phyloP scores from a whole-genome alignment of 2,888 invertebrate species.

The Synergus gifuensis region DNA sequence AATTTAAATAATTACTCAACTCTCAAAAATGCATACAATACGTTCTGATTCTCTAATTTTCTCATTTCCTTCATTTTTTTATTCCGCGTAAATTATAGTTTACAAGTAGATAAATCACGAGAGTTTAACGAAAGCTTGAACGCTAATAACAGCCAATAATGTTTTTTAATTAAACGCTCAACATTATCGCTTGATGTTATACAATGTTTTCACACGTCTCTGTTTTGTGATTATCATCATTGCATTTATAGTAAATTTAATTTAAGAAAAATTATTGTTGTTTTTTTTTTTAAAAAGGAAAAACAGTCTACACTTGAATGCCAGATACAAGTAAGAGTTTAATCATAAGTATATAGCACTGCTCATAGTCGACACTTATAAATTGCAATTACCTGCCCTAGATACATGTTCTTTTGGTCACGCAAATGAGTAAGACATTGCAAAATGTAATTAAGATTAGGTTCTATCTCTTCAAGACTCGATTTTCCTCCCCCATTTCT shows the following conservation, averaged over 20 bases:
- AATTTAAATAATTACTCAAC: neutral
- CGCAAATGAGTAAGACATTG: conserved; percentile 9
- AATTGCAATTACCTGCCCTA: conserved; percentile 7
- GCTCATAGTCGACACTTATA: conserved; percentile 4
- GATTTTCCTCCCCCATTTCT: neutral
- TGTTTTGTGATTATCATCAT: neutral
- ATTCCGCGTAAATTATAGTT: neutral
- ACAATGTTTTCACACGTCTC: neutral
- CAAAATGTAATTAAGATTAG: conserved; percentile 17
- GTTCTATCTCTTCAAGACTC: neutral
- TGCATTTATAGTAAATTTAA: neutral
- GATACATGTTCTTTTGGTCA: conserved; percentile 11
- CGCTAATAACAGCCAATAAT: neutral
- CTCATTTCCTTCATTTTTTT: neutral
- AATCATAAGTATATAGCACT: conserved; percentile 9
- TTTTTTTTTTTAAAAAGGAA: neutral
- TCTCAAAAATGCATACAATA: conserved; percentile 1
- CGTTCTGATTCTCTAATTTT: neutral
- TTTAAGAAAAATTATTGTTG: neutral
- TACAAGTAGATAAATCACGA: neutral
- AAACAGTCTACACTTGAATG: neutral
- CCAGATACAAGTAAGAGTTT: neutral
- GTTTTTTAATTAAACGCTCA: neutral
- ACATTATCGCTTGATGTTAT: neutral
- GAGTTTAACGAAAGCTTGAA: conserved; percentile 4